These are phyloP conservation scores for Ictalurus furcatus DNA, from an alignment of 2,113 vertebrate genomes.

Conservation along the genomic window DNA sequence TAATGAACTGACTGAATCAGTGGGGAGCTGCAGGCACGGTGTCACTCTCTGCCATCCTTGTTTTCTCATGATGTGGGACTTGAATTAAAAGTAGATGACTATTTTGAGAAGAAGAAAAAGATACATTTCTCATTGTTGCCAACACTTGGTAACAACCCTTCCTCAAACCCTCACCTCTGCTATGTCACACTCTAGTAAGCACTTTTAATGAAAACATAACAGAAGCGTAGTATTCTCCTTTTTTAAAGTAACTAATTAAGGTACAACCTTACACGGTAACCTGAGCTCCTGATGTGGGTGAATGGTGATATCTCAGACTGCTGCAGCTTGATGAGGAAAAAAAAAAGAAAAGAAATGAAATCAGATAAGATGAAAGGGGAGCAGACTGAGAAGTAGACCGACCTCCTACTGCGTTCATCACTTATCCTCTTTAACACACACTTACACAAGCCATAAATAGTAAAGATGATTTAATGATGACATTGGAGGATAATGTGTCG, in stretches of 20 bases:
- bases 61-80: conserved; percentile 34
- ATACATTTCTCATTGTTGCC: conserved; percentile 1
- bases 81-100: conserved; percentile 36
- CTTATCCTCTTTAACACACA: conserved; percentile 34
- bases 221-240: conserved; percentile 37
- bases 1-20: conserved; percentile 3
- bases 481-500: conserved; percentile 30
- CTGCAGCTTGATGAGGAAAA: conserved; percentile 17
- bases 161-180: conserved; percentile 30
- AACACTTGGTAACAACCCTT: conserved; percentile 33
- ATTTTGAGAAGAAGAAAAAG: conserved; percentile 7
- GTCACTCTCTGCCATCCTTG: conserved; percentile 36
- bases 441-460: conserved; percentile 36
- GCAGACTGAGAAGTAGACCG: neutral
- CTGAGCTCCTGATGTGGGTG: conserved; percentile 33
- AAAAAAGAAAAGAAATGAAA: conserved; percentile 18
- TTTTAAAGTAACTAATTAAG: conserved; percentile 49
- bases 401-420: conserved; percentile 8
- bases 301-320: conserved; percentile 24
- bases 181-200: conserved; percentile 50
- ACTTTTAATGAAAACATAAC: conserved; percentile 55
- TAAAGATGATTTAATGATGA: conserved; percentile 42
- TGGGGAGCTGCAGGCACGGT: neutral
- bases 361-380: neutral
- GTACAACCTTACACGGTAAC: conserved; percentile 33